Conservation (phyloP, 2,888 invertebrate genomes). For the Notodonta dromedarius region DNA sequence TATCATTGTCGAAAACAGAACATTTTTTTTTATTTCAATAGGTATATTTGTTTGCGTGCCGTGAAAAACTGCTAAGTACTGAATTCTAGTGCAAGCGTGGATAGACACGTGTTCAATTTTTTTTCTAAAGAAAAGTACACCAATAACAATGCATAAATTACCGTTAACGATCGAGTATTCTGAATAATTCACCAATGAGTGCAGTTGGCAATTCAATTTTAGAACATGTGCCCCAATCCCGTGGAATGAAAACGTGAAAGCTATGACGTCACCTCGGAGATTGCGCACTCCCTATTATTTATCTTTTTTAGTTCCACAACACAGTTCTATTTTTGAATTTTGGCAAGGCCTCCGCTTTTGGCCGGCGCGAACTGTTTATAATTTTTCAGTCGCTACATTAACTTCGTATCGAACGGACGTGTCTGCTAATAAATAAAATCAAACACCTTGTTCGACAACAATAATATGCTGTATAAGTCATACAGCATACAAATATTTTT, state of each 20-base stretch:
- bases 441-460: slow-evolving; percentile 22
- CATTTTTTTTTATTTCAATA: too few species aligned
- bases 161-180: background rate
- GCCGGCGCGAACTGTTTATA: slow-evolving; percentile 46
- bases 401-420: slow-evolving; percentile 44
- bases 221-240: background rate
- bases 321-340: slow-evolving; percentile 58
- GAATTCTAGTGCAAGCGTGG: too few species aligned
- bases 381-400: slow-evolving; percentile 52
- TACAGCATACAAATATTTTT: slow-evolving; percentile 64
- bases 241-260: slow-evolving; percentile 28
- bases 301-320: slow-evolving; percentile 40
- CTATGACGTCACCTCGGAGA: slow-evolving; percentile 19
- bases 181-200: background rate
- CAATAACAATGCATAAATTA: too few species aligned
- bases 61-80: too few species aligned
- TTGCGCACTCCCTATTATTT: slow-evolving; percentile 19
- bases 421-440: slow-evolving; percentile 24
- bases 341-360: slow-evolving; percentile 59
- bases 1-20: too few species aligned
- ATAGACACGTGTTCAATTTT: too few species aligned
- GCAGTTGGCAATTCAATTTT: background rate
- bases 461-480: slow-evolving; percentile 67
- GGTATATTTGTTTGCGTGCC: too few species aligned
- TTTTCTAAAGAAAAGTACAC: too few species aligned